Percentiles rank a stretch among this genome's conserved stretches.
These are phyloP conservation scores for Xestia c-nigrum DNA, from an alignment of 2,888 invertebrate genomes.

Conservation along the genomic window DNA sequence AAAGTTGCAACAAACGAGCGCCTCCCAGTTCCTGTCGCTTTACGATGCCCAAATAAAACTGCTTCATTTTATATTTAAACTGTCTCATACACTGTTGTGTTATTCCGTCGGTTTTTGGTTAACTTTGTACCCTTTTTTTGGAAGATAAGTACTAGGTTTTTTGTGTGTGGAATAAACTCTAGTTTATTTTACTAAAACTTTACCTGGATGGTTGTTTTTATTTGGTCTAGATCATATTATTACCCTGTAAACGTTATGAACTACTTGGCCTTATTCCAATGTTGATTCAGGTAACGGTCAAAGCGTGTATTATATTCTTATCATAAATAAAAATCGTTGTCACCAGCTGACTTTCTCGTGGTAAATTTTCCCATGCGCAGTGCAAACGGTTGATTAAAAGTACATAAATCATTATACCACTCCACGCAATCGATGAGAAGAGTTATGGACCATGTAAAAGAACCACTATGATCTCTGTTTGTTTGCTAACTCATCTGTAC, in stretches of 20 bases:
- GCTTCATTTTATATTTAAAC: slow-evolving; percentile 62
- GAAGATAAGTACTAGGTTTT: slow-evolving; percentile 35
- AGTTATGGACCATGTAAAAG: background rate
- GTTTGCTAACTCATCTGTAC: background rate
- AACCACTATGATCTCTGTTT: background rate
- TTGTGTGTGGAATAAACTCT: slow-evolving; percentile 10
- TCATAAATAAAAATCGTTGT: background rate
- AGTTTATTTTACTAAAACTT: background rate
- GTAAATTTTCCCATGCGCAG: background rate
- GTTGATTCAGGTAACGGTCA: background rate
- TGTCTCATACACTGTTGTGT: slow-evolving; percentile 54
- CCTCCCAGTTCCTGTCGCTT: slow-evolving; percentile 28
- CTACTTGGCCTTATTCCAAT: slow-evolving; percentile 10
- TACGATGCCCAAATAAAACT: slow-evolving; percentile 57
- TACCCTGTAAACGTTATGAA: slow-evolving; percentile 4
- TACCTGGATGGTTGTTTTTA: slow-evolving; percentile 1
- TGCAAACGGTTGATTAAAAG: background rate
- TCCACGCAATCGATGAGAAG: too few species aligned
- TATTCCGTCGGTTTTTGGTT: slow-evolving; percentile 33
- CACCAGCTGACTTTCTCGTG: background rate
- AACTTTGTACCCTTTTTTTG: slow-evolving; percentile 47
- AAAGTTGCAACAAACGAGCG: slow-evolving; percentile 53
- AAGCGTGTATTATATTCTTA: too few species aligned
- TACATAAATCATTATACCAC: background rate
- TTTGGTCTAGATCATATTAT: slow-evolving; percentile 9